A percentile compares a stretch with the other conserved stretches of the same genome.
These are phyloP conservation scores for Rhynchomys soricoides DNA, from an alignment of 2,113 vertebrate species.

Conservation along the genomic window DNA sequence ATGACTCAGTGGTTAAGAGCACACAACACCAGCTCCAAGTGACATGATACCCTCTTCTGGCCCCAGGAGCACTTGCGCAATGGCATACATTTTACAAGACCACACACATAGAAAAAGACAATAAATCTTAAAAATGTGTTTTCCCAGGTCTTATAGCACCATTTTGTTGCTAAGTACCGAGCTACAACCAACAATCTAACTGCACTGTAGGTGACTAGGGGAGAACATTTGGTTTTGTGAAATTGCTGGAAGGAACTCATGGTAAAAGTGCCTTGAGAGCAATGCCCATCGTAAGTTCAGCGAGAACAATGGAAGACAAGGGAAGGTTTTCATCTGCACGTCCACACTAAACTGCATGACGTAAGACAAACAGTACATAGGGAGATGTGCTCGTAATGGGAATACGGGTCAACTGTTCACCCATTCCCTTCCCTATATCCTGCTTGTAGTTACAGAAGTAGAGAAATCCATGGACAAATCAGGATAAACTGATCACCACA, in stretches of 20 bases:
- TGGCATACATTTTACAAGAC: neutral
- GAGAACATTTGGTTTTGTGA: neutral
- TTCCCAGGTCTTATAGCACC: neutral
- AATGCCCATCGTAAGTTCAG: neutral
- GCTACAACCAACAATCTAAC: neutral
- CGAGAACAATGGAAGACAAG: neutral
- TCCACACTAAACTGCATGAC: neutral
- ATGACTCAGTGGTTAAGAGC: neutral
- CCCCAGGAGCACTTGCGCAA: neutral
- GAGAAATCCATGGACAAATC: neutral
- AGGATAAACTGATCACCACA: neutral
- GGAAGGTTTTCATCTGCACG: neutral
- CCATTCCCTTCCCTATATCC: neutral
- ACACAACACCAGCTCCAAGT: neutral
- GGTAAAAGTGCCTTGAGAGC: slow-evolving; percentile 19
- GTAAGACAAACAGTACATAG: neutral
- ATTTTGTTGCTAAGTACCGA: neutral
- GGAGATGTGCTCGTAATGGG: rapidly evolving
- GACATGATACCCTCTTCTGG: too few species aligned
- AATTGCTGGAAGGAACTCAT: slow-evolving; percentile 34
- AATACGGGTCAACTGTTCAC: neutral
- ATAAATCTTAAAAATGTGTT: neutral
- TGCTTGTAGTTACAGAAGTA: neutral
- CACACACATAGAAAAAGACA: neutral
- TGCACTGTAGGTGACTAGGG: neutral